Evolutionary conservation across 2,113 vertebrate genomes (phyloP).

Genomic region (Myanophis thanlyinensis): DNA sequence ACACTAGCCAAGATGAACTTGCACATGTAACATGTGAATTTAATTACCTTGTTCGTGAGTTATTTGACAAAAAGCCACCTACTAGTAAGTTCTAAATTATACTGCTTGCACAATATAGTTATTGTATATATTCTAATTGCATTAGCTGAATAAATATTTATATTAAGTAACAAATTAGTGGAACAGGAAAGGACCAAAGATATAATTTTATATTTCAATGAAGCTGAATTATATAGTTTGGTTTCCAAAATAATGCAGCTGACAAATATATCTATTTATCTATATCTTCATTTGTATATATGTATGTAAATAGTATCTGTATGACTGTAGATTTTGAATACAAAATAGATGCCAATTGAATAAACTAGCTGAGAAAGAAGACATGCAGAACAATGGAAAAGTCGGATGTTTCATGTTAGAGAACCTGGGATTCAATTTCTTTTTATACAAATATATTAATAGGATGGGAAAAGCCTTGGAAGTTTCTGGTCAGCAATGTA

Average conservation of each 20-base stretch:
- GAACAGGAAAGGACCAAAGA: not conserved
- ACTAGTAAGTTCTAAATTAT: conserved; percentile 34
- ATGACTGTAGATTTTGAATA: not conserved
- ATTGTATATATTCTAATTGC: not conserved
- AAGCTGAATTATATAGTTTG: conserved; percentile 6
- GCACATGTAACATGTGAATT: conserved; percentile 53
- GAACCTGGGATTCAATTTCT: not conserved
- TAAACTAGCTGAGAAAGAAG: not conserved
- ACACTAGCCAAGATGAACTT: conserved; percentile 26
- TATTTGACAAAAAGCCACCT: conserved; percentile 57
- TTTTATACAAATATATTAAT: not conserved
- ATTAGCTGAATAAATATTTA: not conserved
- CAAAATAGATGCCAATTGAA: not conserved
- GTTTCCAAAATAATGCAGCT: not conserved
- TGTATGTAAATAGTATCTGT: not conserved
- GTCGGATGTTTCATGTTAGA: not conserved
- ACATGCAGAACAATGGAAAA: not conserved
- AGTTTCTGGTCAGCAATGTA: not conserved
- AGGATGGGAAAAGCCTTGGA: not conserved
- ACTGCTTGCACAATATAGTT: not conserved
- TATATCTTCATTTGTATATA: not conserved
- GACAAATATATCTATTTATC: not conserved
- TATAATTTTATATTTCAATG: not conserved
- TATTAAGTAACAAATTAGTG: not conserved
- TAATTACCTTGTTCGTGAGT: conserved; percentile 49